These are phyloP conservation scores for Alca torda DNA, from an alignment of 2,797 vertebrate species.

Conservation along the genomic window DNA sequence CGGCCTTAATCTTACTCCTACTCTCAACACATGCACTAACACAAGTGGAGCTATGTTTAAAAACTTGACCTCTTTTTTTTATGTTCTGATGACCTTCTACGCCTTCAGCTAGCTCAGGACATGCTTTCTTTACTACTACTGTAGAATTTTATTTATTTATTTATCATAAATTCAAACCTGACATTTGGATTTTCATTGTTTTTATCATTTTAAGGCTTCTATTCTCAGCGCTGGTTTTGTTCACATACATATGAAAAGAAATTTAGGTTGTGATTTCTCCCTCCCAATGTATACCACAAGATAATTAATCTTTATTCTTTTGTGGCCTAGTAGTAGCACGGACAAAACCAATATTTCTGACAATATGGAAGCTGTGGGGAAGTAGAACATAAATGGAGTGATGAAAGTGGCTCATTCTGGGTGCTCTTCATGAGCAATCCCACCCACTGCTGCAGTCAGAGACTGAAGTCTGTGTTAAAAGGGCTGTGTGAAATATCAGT, in stretches of 20 bases:
- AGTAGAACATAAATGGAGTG: background rate
- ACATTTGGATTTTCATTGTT: background rate
- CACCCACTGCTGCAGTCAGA: background rate
- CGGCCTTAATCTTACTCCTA: background rate
- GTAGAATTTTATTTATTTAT: background rate
- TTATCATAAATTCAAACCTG: background rate
- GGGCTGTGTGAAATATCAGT: background rate
- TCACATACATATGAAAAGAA: background rate
- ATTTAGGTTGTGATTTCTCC: background rate
- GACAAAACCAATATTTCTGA: background rate
- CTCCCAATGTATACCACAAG: background rate
- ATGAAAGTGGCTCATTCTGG: background rate
- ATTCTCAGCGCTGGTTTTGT: background rate
- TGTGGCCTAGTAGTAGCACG: background rate
- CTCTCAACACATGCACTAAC: background rate
- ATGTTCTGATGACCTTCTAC: background rate
- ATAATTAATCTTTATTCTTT: background rate
- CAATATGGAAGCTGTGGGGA: background rate
- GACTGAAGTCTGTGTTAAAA: background rate
- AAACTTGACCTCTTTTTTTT: background rate
- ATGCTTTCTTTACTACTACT: background rate
- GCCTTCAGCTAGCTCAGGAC: background rate
- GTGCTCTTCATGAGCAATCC: background rate
- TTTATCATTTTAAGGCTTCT: background rate
- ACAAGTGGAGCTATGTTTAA: background rate